phyloP scores from a whole-genome alignment of 2,888 invertebrate genomes.

The Cheilosia vulpina region DNA sequence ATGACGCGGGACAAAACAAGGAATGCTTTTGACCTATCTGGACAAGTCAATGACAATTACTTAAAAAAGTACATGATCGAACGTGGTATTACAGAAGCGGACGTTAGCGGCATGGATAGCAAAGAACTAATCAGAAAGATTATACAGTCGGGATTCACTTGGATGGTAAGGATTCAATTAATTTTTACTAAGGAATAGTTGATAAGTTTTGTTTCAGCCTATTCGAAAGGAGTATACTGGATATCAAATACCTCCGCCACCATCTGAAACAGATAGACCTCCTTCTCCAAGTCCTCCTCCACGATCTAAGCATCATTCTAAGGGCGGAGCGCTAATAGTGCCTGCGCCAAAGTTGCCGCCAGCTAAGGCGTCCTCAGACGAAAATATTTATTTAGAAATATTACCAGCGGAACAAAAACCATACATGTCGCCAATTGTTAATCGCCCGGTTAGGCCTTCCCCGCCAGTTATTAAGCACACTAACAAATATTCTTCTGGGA shows the following conservation, averaged over 20 bases:
- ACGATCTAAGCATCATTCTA: conserved; percentile 30
- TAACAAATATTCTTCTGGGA: neutral
- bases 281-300: conserved; percentile 22
- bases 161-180: conserved; percentile 77
- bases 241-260: conserved; percentile 49
- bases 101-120: conserved; percentile 78
- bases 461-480: conserved; percentile 5
- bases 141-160: conserved; percentile 80
- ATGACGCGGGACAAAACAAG: conserved; percentile 80
- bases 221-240: conserved; percentile 8
- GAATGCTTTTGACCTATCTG: conserved; percentile 79
- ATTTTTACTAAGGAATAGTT: neutral
- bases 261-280: conserved; percentile 44
- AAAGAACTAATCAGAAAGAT: conserved; percentile 79
- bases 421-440: neutral
- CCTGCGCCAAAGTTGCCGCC: conserved; percentile 32
- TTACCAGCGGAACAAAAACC: conserved; percentile 9
- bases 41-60: conserved; percentile 78
- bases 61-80: conserved; percentile 81
- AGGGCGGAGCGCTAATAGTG: conserved; percentile 53
- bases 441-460: conserved; percentile 32
- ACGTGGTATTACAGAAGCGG: conserved; percentile 79
- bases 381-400: conserved; percentile 52
- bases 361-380: neutral
- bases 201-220: conserved; percentile 35